These are phyloP conservation scores for Ennomos erosarius DNA, from an alignment of 2,888 invertebrate genomes.

Conservation along the genomic window DNA sequence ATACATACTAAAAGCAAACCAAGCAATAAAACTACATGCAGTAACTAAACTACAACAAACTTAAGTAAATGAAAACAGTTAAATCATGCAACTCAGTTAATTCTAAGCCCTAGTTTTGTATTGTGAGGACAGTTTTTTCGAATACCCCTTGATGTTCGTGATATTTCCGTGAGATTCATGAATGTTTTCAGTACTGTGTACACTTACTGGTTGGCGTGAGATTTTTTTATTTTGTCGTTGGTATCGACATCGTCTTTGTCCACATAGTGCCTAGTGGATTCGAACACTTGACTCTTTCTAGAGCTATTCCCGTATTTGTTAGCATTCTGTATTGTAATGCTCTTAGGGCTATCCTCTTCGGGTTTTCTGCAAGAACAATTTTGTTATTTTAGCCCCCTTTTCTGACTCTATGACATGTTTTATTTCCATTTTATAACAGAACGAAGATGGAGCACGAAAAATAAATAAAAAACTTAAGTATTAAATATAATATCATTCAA, in stretches of 20 bases:
- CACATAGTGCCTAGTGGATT: constrained; percentile 89
- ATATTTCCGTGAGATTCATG: constrained; percentile 3
- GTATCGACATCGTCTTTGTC: constrained; percentile 91
- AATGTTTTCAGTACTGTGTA: constrained; percentile 23
- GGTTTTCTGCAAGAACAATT: constrained; percentile 78
- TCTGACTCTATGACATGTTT: not conserved
- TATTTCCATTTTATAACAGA: constrained; percentile 5
- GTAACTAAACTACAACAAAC: constrained; percentile 28
- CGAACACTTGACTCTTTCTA: constrained; percentile 88
- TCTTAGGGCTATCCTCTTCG: constrained; percentile 79
- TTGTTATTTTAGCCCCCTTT: constrained; percentile 33
- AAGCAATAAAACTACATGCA: constrained; percentile 34
- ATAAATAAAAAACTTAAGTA: constrained; percentile 6
- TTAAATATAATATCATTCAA: not conserved
- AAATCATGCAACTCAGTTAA: not conserved
- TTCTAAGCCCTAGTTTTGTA: constrained; percentile 1
- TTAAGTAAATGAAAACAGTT: not conserved
- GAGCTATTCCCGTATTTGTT: constrained; percentile 77
- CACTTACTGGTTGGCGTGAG: constrained; percentile 78
- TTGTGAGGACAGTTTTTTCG: constrained; percentile 8
- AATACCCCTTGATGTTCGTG: constrained; percentile 11
- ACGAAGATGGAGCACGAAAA: not conserved
- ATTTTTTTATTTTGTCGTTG: constrained; percentile 86
- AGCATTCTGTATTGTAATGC: constrained; percentile 76
- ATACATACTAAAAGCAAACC: constrained; percentile 32